Conservation (phyloP, 2,797 vertebrate species). For the Epinephelus coioides region DNA sequence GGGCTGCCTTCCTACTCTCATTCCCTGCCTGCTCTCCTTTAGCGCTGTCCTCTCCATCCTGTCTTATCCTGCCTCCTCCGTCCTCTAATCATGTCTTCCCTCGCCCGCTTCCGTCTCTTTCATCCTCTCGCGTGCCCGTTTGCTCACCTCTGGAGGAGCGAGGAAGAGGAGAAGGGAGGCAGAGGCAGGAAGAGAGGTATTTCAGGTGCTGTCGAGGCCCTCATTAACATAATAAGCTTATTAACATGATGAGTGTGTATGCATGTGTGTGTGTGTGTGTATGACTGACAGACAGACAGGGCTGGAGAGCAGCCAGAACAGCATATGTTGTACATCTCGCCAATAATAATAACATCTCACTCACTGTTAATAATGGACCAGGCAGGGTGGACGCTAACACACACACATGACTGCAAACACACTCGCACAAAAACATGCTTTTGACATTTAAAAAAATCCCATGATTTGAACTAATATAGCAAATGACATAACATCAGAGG, state of each 20-base stretch:
- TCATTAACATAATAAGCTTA: constrained; percentile 64
- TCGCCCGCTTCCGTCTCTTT: constrained; percentile 49
- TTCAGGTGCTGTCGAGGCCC: constrained; percentile 64
- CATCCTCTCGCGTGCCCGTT: constrained; percentile 33
- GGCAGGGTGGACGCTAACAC: constrained; percentile 61
- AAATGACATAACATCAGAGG: constrained; percentile 14
- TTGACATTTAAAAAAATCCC: constrained; percentile 18
- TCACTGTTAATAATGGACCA: constrained; percentile 84
- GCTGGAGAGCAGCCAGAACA: constrained; percentile 77
- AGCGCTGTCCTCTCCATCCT: constrained; percentile 33
- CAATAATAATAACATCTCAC: constrained; percentile 86
- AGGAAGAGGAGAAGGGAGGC: constrained; percentile 26
- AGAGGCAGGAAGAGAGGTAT: constrained; percentile 31
- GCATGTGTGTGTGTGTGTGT: constrained; percentile 31
- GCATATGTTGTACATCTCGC: constrained; percentile 85
- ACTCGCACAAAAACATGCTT: constrained; percentile 47
- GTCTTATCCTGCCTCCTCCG: constrained; percentile 57
- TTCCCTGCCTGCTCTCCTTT: constrained; percentile 44
- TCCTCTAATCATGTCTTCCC: constrained; percentile 68
- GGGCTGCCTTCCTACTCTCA: constrained; percentile 41
- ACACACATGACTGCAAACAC: constrained; percentile 36
- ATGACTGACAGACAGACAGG: constrained; percentile 48
- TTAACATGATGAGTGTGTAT: constrained; percentile 64
- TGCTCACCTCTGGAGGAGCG: constrained; percentile 45
- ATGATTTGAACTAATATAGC: constrained; percentile 18